Conservation (phyloP, 1,140 invertebrate genomes). For the Ips nitidus region DNA sequence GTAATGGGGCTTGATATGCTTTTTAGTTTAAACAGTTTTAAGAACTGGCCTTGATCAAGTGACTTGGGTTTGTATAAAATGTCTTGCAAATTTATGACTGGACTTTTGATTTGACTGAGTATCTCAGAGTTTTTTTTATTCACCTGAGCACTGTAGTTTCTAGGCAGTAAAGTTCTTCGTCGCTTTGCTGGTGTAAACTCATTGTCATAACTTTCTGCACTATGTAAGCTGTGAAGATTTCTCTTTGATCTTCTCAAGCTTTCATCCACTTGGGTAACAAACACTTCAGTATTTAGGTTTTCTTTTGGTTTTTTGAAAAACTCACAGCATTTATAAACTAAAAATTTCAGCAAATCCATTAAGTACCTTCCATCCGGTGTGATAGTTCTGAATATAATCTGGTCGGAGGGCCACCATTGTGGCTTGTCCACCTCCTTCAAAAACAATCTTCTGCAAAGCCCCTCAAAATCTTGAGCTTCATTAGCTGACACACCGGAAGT, state of each 20-base stretch:
- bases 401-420: constrained; percentile 40
- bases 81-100: constrained; percentile 13
- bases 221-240: neutral
- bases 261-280: neutral
- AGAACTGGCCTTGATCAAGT: constrained; percentile 34
- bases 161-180: neutral
- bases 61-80: constrained; percentile 24
- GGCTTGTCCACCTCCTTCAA: constrained; percentile 29
- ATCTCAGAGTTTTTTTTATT: neutral
- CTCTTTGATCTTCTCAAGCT: neutral
- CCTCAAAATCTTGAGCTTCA: constrained; percentile 15
- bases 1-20: constrained; percentile 10
- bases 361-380: constrained; percentile 22
- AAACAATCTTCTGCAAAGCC: constrained; percentile 15
- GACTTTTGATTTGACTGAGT: neutral
- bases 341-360: constrained; percentile 19
- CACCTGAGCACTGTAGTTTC: too few species aligned
- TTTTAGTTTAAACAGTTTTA: constrained; percentile 28
- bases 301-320: constrained; percentile 35
- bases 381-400: constrained; percentile 24
- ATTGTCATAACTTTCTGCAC: neutral
- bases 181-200: neutral
- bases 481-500: constrained; percentile 21
- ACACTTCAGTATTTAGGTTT: constrained; percentile 8
- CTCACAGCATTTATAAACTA: constrained; percentile 37